A percentile compares a stretch with the other conserved stretches of the same genome.
These are phyloP conservation scores for Daktulosphaira vitifoliae DNA, from an alignment of 1,140 invertebrate species.

Conservation along the genomic window DNA sequence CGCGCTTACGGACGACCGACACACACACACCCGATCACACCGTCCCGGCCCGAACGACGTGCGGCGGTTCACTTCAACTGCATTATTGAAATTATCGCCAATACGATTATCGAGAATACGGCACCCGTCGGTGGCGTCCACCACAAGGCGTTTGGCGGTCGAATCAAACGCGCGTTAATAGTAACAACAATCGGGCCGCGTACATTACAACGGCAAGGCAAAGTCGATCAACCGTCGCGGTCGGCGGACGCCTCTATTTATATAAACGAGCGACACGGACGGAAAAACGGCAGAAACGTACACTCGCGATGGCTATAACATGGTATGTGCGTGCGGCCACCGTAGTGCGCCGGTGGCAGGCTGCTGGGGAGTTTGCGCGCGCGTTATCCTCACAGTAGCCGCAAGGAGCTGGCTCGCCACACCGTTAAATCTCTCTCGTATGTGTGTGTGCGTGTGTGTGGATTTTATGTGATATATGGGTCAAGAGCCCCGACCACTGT, in stretches of 20 bases:
- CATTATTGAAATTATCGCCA: no score
- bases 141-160: no score
- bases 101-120: no score
- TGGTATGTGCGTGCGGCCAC: neutral
- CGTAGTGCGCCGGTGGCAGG: neutral
- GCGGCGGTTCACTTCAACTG: no score
- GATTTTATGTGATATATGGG: neutral
- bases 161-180: conserved; percentile 17
- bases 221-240: neutral
- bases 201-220: conserved; percentile 5
- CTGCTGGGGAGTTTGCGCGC: conserved; percentile 19
- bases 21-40: no score
- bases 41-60: no score
- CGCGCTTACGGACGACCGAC: no score
- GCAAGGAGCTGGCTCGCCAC: no score
- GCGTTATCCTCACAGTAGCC: neutral
- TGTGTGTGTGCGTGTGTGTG: neutral
- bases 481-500: conserved; percentile 11
- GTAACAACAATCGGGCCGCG: conserved; percentile 25
- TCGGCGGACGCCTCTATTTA: conserved; percentile 30
- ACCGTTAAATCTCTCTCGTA: no score
- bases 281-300: neutral
- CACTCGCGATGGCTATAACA: neutral
- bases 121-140: no score
- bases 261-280: conserved; percentile 19